Evolutionary conservation across 2,888 invertebrate species (phyloP).

Genomic region (Platycheirus rosarum): DNA sequence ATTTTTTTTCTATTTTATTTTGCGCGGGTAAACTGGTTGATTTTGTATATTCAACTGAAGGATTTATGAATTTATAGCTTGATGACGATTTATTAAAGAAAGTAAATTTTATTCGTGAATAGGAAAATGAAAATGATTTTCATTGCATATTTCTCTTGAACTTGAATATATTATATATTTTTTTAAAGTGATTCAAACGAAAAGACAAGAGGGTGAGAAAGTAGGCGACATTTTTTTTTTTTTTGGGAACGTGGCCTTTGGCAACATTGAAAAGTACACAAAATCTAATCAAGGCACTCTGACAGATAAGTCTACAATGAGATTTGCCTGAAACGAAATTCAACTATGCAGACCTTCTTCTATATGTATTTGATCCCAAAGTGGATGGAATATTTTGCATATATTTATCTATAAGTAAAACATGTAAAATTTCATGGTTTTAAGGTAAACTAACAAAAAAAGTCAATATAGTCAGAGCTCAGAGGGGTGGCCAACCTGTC

Average conservation of each 20-base stretch:
- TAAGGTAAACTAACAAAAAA: constrained; percentile 10
- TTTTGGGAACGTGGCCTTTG: background rate
- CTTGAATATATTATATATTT: constrained; percentile 4
- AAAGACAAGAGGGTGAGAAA: too few relatives aligned
- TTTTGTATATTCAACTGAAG: constrained; percentile 28
- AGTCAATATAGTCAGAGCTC: background rate
- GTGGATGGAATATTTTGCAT: constrained; percentile 1
- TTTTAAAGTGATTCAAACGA: background rate
- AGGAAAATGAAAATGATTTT: too few relatives aligned
- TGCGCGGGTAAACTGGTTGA: constrained; percentile 25
- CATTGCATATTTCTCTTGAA: constrained; percentile 12
- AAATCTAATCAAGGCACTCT: background rate
- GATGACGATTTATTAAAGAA: background rate
- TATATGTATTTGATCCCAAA: constrained; percentile 10
- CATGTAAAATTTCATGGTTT: constrained; percentile 4
- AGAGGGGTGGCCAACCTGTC: constrained; percentile 4
- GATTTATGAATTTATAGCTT: constrained; percentile 37
- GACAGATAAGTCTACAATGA: constrained; percentile 19
- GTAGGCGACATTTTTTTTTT: too few relatives aligned
- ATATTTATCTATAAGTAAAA: constrained; percentile 8
- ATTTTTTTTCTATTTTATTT: background rate
- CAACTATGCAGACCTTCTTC: background rate
- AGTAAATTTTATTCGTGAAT: constrained; percentile 2
- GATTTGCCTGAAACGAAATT: constrained; percentile 4
- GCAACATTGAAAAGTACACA: background rate